phyloP scores from a whole-genome alignment of 2,113 vertebrate genomes.

The Sprattus sprattus region DNA sequence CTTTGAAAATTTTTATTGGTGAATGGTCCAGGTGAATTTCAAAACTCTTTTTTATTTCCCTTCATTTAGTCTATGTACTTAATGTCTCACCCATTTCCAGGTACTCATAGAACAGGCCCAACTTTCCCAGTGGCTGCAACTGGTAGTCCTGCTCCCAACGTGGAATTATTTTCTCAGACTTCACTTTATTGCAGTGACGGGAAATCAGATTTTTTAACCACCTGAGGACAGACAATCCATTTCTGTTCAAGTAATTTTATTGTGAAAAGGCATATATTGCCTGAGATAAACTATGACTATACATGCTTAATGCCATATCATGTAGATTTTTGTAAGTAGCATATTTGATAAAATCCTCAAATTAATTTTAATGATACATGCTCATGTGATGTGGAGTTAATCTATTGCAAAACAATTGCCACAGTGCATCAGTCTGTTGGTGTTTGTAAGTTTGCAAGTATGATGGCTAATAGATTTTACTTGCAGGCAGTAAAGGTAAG shows the following conservation, averaged over 20 bases:
- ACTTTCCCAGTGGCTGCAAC: slow-evolving; percentile 78
- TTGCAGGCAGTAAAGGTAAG: not conserved
- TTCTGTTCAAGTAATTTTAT: not conserved
- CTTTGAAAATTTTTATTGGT: not conserved
- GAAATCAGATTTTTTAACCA: slow-evolving; percentile 89
- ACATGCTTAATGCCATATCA: not conserved
- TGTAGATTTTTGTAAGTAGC: not conserved
- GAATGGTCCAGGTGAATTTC: not conserved
- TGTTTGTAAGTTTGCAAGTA: not conserved
- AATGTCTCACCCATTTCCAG: slow-evolving; percentile 89
- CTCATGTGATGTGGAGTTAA: no score
- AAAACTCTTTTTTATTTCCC: not conserved
- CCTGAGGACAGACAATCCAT: slow-evolving; percentile 61
- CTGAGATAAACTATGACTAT: not conserved
- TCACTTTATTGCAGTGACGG: slow-evolving; percentile 63
- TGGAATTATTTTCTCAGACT: slow-evolving; percentile 73
- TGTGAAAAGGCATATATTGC: not conserved
- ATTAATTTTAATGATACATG: not conserved
- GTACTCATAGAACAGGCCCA: slow-evolving; percentile 91
- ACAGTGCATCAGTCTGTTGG: no score
- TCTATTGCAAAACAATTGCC: no score
- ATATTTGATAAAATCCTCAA: not conserved
- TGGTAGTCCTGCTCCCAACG: slow-evolving; percentile 92
- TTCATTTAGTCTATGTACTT: not conserved
- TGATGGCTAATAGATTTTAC: not conserved